Base-by-base conservation (phyloP, 2,113 vertebrate species). In the Aldabrachelys gigantea region DNA sequence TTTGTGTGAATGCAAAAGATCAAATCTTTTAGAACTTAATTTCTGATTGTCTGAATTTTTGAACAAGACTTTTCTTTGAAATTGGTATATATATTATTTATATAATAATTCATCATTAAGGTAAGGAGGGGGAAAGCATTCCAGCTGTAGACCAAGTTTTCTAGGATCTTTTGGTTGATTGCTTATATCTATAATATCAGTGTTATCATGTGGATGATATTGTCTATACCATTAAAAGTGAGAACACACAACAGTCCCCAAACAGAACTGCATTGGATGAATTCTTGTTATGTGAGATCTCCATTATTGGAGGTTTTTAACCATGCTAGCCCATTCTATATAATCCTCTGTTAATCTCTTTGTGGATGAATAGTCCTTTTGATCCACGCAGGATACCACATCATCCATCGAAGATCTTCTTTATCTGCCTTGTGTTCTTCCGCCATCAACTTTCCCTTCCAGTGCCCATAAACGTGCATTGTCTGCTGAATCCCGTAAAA, bases 81-180 rank as follows among this genome's bases (percentile, higher is more conserved):
- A 92, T 24, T 78, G 16, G 44, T 91, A 78, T 62, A 90, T 93
- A 35, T 94, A 88, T 90, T 53, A 97, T 96, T 93, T 91, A 91
- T 96, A 89, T 75, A 84, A 94, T 96, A 96, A 97, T 95, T 97
- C 93, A 97, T 96, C 85, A 82, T 94, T 96, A n/a, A 94, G 87
- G 29, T 69, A 89, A 57, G 3, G 62, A 82, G 79, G 87, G 83
- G 49, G 53, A 38, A 10, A 29, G 59, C 0, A 0, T 89, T 93
- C 81, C 76, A 93, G 75, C 85, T 95, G 93, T 84, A 93, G 86
- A 87, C 95, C 81, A 85, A 87, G 35, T 81, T 84, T 80, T 85
- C 84, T 83, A n/a, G 85, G 27, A 35, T 85, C 24, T 93, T 93
- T 84, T 52, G 59, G 54, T 93, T 82, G 93, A 52, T 85, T 80